Percentiles rank a stretch among this genome's conserved stretches.
Conservation (phyloP, 2,888 invertebrate genomes). For the Digitonthophagus gazella region DNA sequence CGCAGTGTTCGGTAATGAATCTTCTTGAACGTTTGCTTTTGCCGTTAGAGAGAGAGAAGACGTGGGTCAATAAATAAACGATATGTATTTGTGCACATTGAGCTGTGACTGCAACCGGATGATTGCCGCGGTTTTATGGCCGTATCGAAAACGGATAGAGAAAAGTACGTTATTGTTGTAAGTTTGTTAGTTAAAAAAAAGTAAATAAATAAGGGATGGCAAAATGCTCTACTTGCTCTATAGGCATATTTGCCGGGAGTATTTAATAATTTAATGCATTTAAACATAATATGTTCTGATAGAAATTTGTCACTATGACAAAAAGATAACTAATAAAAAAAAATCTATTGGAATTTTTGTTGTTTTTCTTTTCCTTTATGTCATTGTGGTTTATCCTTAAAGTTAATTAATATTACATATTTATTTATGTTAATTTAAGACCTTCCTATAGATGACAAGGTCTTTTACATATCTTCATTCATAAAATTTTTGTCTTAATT, state of each 20-base stretch:
- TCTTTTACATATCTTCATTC: too few relatives aligned
- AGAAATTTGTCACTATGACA: constrained; percentile 22
- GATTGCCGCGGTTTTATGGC: constrained; percentile 8
- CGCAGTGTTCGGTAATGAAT: constrained; percentile 34
- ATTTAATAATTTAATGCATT: constrained; percentile 46
- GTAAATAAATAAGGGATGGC: too few relatives aligned
- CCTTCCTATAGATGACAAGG: too few relatives aligned
- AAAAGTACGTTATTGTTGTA: constrained; percentile 21
- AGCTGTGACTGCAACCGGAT: constrained; percentile 51
- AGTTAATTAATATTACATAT: too few relatives aligned
- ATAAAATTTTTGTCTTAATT: too few relatives aligned
- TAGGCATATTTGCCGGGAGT: constrained; percentile 37
- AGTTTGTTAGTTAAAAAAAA: constrained; percentile 27
- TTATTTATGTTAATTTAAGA: too few relatives aligned
- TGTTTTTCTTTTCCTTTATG: background rate
- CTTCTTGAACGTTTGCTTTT: constrained; percentile 30
- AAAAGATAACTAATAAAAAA: background rate
- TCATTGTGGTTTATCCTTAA: background rate
- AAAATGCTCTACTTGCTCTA: constrained; percentile 45
- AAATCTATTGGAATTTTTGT: background rate
- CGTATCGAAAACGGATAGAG: constrained; percentile 10
- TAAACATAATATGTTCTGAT: constrained; percentile 43
- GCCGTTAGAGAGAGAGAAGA: constrained; percentile 1
- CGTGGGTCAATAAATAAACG: constrained; percentile 26
- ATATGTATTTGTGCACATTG: constrained; percentile 30